phyloP scores from a whole-genome alignment of 2,888 invertebrate genomes.

The Folsomia candida region DNA sequence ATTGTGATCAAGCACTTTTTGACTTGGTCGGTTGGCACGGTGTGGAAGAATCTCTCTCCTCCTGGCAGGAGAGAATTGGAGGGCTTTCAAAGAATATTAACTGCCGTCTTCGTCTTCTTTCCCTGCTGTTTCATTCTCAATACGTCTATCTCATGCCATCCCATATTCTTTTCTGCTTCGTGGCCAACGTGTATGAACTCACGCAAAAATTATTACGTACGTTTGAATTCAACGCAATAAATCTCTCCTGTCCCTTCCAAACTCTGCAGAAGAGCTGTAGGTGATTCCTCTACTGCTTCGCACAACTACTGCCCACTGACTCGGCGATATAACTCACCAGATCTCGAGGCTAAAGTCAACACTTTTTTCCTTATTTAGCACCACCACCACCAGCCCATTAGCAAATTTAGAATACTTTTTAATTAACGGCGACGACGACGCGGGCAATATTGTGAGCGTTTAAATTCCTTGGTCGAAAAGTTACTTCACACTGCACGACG shows the following conservation, averaged over 20 bases:
- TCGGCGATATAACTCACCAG: slow-evolving; percentile 7
- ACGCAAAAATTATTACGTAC: slow-evolving; percentile 43
- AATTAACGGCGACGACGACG: not conserved
- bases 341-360: not conserved
- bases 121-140: slow-evolving; percentile 11
- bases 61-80: not conserved
- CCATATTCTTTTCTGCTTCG: slow-evolving; percentile 21
- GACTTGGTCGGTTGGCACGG: too few species aligned
- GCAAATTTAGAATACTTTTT: not conserved
- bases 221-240: slow-evolving; percentile 36
- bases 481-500: too few species aligned
- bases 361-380: not conserved
- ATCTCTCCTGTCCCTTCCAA: slow-evolving; percentile 36
- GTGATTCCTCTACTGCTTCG: too few species aligned
- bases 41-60: too few species aligned
- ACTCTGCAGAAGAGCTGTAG: slow-evolving; percentile 6
- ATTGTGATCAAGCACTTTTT: not conserved
- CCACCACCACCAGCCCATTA: not conserved
- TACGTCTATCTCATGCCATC: too few species aligned
- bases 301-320: slow-evolving; percentile 12
- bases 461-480: too few species aligned
- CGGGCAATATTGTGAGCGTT: too few species aligned
- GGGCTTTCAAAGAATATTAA: slow-evolving; percentile 1
- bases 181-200: slow-evolving; percentile 37
- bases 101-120: slow-evolving; percentile 1